Percentiles rank a stretch among this genome's conserved stretches.
These are phyloP conservation scores for Hypotaenidia okinawae DNA, from an alignment of 2,797 vertebrate genomes.

Conservation along the genomic window DNA sequence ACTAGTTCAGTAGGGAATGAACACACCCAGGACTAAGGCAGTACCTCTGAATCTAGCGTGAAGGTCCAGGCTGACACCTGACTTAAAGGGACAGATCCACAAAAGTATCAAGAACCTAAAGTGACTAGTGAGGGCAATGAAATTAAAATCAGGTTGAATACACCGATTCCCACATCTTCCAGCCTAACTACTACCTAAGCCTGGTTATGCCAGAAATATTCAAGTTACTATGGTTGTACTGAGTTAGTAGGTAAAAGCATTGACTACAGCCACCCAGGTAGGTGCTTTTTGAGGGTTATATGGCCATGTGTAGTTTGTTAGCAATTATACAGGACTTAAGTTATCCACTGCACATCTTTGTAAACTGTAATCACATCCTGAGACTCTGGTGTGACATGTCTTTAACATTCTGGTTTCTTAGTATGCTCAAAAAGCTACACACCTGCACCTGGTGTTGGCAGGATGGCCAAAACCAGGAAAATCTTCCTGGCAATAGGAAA, in stretches of 20 bases:
- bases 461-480: neutral
- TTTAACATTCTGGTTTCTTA: neutral
- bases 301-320: neutral
- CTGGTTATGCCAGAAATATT: neutral
- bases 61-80: neutral
- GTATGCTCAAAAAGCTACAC: neutral
- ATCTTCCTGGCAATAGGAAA: neutral
- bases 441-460: neutral
- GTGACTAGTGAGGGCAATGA: neutral
- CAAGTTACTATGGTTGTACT: neutral
- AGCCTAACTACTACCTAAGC: neutral
- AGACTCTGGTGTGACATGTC: neutral
- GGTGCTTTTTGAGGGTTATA: neutral
- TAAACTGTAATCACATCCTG: neutral
- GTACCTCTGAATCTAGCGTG: neutral
- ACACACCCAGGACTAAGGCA: neutral
- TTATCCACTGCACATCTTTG: neutral
- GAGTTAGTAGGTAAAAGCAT: neutral
- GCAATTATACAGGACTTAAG: neutral
- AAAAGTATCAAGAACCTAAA: neutral
- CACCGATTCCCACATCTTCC: neutral
- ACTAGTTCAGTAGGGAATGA: neutral
- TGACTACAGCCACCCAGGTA: neutral
- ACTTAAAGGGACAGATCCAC: conserved; percentile 17
- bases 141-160: neutral